These are phyloP conservation scores for Hippocampus barbouri DNA, from an alignment of 2,113 vertebrate genomes.

Conservation along the genomic window DNA sequence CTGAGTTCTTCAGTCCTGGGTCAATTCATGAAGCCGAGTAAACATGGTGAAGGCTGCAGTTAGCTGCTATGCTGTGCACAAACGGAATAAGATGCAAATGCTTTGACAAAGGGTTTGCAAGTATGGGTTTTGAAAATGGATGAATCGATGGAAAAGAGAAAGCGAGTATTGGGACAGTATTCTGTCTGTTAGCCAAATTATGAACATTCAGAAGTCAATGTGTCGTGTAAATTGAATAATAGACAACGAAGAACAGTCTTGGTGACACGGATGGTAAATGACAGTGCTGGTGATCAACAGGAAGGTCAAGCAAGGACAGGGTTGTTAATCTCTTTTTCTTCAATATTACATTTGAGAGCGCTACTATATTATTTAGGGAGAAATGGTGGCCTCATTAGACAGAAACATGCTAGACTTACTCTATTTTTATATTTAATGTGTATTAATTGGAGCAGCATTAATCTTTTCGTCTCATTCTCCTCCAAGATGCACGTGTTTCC, in stretches of 20 bases:
- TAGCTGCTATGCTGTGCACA: too few relatives aligned
- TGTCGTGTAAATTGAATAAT: neutral
- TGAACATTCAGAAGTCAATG: too few relatives aligned
- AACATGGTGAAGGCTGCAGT: too few relatives aligned
- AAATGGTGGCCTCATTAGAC: conserved; percentile 2
- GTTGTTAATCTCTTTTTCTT: neutral
- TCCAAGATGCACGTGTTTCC: conserved; percentile 6
- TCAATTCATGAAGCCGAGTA: too few relatives aligned
- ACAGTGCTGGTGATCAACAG: neutral
- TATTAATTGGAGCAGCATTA: conserved; percentile 5
- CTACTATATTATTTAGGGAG: neutral
- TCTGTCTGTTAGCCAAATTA: too few relatives aligned
- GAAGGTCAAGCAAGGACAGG: neutral
- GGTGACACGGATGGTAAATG: neutral
- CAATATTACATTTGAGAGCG: neutral
- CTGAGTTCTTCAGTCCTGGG: too few relatives aligned
- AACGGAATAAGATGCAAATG: too few relatives aligned
- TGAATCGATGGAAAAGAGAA: too few relatives aligned
- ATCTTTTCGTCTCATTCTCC: conserved; percentile 1
- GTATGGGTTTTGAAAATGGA: too few relatives aligned
- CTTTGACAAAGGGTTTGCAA: too few relatives aligned
- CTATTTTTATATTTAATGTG: conserved; percentile 2
- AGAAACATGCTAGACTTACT: conserved; percentile 1
- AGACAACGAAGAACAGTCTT: neutral
- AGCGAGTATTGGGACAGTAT: too few relatives aligned